Evolutionary conservation across 2,797 vertebrate genomes (phyloP).

Genomic region (Microchirus variegatus): DNA sequence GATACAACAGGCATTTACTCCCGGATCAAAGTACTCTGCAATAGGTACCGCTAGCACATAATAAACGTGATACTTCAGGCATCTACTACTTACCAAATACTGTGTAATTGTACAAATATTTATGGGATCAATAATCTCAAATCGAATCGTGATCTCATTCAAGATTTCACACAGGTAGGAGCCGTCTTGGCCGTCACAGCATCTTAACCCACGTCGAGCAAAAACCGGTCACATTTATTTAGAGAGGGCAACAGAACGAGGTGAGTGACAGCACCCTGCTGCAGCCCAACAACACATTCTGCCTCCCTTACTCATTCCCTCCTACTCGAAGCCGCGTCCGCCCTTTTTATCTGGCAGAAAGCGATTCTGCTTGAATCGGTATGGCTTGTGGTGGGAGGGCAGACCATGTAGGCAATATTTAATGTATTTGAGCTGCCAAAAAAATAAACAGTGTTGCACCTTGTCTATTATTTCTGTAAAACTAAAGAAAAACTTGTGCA

Average conservation of each 20-base stretch:
- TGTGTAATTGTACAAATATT: no score
- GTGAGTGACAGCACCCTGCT: slow-evolving; percentile 31
- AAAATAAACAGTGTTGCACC: slow-evolving; percentile 17
- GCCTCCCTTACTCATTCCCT: slow-evolving; percentile 31
- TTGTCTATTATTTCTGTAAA: slow-evolving; percentile 18
- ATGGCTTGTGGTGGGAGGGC: slow-evolving; percentile 40
- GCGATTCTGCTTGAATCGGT: slow-evolving; percentile 46
- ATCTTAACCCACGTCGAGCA: slow-evolving; percentile 23
- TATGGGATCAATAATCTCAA: no score
- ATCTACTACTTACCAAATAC: slow-evolving; percentile 1
- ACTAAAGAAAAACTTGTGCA: not conserved
- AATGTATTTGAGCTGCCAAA: slow-evolving; percentile 37
- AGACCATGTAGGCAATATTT: slow-evolving; percentile 43
- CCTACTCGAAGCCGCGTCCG: slow-evolving; percentile 38
- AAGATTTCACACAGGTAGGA: slow-evolving; percentile 4
- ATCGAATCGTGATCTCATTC: no score
- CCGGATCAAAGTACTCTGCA: no score
- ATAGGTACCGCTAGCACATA: no score
- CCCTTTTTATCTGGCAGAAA: slow-evolving; percentile 35
- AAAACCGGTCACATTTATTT: slow-evolving; percentile 52
- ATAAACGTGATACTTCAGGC: slow-evolving; percentile 22
- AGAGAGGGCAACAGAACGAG: slow-evolving; percentile 45
- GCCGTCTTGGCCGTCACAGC: slow-evolving; percentile 31
- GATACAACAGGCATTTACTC: no score
- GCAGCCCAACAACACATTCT: slow-evolving; percentile 35